Conservation (phyloP, 2,888 invertebrate genomes). For the Beris morrisii region DNA sequence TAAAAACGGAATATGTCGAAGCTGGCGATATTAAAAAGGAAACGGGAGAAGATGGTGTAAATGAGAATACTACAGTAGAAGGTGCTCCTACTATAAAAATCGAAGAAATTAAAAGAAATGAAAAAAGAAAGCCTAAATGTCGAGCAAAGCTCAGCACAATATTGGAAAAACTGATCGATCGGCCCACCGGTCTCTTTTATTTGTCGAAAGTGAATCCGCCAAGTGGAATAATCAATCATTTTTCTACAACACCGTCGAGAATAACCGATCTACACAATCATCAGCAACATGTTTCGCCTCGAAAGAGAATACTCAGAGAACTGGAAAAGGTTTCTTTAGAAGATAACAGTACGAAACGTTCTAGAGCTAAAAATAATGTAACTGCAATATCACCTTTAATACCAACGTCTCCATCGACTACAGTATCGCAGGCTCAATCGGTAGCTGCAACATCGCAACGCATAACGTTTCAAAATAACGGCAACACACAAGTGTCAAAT, state of each 20-base stretch:
- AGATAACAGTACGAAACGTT: slow-evolving; percentile 36
- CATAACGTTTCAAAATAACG: slow-evolving; percentile 17
- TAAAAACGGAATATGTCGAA: slow-evolving; percentile 28
- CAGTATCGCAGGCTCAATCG: slow-evolving; percentile 2
- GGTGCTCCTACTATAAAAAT: background rate
- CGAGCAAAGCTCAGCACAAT: slow-evolving; percentile 54
- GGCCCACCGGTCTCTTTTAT: slow-evolving; percentile 48
- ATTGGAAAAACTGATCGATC: slow-evolving; percentile 54
- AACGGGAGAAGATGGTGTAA: slow-evolving; percentile 26
- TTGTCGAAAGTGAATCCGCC: slow-evolving; percentile 45
- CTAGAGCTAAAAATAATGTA: slow-evolving; percentile 53
- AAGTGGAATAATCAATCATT: slow-evolving; percentile 42
- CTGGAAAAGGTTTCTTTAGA: slow-evolving; percentile 69
- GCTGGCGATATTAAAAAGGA: slow-evolving; percentile 35
- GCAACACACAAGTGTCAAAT: slow-evolving; percentile 20
- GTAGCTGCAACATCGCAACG: slow-evolving; percentile 1
- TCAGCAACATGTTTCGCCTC: slow-evolving; percentile 69
- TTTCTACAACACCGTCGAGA: slow-evolving; percentile 49
- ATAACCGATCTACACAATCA: slow-evolving; percentile 51
- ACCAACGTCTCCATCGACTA: slow-evolving; percentile 34
- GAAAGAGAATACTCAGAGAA: slow-evolving; percentile 80
- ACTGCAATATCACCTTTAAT: slow-evolving; percentile 43
- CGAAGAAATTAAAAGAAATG: slow-evolving; percentile 30
- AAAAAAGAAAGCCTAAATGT: slow-evolving; percentile 43
- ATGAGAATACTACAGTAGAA: slow-evolving; percentile 32